Conservation (phyloP, 2,113 vertebrate genomes). For the Limanda limanda region DNA sequence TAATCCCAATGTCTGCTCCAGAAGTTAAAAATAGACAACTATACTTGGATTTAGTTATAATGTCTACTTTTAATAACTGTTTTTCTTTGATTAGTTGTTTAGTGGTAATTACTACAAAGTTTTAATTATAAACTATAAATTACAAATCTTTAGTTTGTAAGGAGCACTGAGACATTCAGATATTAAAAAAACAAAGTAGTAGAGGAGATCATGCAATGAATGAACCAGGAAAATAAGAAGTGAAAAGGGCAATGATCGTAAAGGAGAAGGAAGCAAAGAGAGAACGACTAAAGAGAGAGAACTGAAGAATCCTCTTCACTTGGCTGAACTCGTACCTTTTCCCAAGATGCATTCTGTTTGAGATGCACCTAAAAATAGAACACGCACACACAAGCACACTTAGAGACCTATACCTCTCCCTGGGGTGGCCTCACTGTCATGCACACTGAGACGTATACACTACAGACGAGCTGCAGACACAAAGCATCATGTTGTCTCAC, state of each 20-base stretch:
- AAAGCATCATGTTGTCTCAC: conserved; percentile 56
- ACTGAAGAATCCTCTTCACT: conserved; percentile 59
- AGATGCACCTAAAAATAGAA: conserved; percentile 73
- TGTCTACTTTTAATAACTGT: too few species aligned
- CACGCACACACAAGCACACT: conserved; percentile 18
- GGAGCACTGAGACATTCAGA: background rate
- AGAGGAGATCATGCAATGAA: background rate
- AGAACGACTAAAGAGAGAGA: conserved; percentile 9
- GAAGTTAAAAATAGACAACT: conserved; percentile 50
- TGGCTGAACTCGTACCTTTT: conserved; percentile 74
- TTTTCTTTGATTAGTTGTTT: background rate
- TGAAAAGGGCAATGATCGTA: background rate
- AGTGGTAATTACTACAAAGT: too few species aligned
- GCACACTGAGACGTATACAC: conserved; percentile 57
- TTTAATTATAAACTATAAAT: too few species aligned
- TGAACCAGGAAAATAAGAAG: background rate
- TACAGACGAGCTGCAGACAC: conserved; percentile 52
- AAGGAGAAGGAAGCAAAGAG: background rate
- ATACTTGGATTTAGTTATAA: too few species aligned
- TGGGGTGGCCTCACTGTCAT: conserved; percentile 65
- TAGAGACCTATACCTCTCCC: conserved; percentile 49
- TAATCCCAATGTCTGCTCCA: conserved; percentile 44
- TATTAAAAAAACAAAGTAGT: background rate
- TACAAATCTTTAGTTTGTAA: too few species aligned
- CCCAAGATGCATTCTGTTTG: conserved; percentile 73